Evolutionary conservation across 2,113 vertebrate genomes (phyloP).

Genomic region (Gopherus evgoodei): DNA sequence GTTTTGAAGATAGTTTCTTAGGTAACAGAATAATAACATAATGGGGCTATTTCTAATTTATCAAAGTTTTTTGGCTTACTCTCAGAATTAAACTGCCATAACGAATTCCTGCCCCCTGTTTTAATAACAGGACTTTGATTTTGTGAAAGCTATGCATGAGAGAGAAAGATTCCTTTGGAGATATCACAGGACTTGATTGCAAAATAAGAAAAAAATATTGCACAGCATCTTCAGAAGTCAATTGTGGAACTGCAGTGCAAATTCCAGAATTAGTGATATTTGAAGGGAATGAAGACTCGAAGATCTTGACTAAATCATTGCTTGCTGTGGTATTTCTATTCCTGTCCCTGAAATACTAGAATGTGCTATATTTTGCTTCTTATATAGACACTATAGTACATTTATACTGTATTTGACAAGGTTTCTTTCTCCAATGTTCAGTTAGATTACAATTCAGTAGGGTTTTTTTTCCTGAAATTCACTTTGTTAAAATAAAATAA

Average conservation of each 20-base stretch:
- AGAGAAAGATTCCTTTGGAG: not conserved
- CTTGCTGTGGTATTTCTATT: slow-evolving; percentile 39
- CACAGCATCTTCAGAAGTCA: slow-evolving; percentile 47
- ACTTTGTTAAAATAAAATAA: slow-evolving; percentile 5
- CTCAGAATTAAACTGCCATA: slow-evolving; percentile 72
- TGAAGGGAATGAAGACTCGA: slow-evolving; percentile 53
- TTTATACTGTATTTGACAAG: slow-evolving; percentile 47
- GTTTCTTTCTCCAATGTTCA: not conserved
- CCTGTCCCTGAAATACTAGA: slow-evolving; percentile 21
- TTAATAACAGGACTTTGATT: not conserved
- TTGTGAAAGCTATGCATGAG: not conserved
- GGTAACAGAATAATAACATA: slow-evolving; percentile 86
- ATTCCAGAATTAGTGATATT: not conserved
- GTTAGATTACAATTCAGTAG: slow-evolving; percentile 10
- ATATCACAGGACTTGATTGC: not conserved
- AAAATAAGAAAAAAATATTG: slow-evolving; percentile 4
- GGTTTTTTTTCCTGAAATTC: slow-evolving; percentile 54
- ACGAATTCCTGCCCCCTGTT: not conserved
- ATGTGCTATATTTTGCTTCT: slow-evolving; percentile 53
- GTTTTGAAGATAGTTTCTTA: slow-evolving; percentile 92
- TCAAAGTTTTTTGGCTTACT: slow-evolving; percentile 71
- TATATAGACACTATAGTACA: slow-evolving; percentile 47
- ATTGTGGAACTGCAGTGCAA: slow-evolving; percentile 59
- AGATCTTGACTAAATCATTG: slow-evolving; percentile 39
- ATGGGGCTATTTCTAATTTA: slow-evolving; percentile 80